A percentile compares a stretch with the other conserved stretches of the same genome.
Evolutionary conservation across 2,888 invertebrate genomes (phyloP).

Genomic region (Cheilosia vulpina): DNA sequence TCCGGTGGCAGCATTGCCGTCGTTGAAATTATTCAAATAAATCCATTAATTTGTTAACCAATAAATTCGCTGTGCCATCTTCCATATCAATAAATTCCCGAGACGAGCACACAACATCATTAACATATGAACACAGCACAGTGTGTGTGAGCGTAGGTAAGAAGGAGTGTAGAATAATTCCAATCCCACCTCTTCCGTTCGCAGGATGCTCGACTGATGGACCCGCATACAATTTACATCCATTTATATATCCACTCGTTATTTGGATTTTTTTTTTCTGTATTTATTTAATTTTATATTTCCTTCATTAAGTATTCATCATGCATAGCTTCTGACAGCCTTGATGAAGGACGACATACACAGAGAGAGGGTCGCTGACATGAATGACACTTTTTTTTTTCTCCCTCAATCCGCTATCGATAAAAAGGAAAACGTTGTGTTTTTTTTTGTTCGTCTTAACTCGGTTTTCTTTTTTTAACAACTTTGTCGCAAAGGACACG

Average conservation of each 20-base stretch:
- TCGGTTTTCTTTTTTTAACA: neutral
- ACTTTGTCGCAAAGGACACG: conserved; percentile 2
- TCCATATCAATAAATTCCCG: conserved; percentile 47
- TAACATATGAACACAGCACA: conserved; percentile 51
- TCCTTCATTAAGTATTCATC: conserved; percentile 62
- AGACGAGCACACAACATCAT: conserved; percentile 43
- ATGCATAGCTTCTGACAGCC: conserved; percentile 59
- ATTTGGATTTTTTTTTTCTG: conserved; percentile 26
- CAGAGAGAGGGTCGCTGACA: conserved; percentile 1
- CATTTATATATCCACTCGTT: conserved; percentile 55
- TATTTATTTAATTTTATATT: conserved; percentile 44
- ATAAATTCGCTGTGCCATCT: conserved; percentile 53
- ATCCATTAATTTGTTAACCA: conserved; percentile 72
- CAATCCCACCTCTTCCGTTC: conserved; percentile 11
- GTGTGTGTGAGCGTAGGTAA: neutral
- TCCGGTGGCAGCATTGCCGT: conserved; percentile 17
- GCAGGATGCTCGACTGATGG: conserved; percentile 42
- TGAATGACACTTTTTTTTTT: conserved; percentile 32
- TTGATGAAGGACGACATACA: conserved; percentile 57
- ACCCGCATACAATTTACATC: conserved; percentile 57
- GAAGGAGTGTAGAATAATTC: conserved; percentile 19
- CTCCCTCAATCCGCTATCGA: conserved; percentile 22
- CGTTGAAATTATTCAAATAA: conserved; percentile 50
- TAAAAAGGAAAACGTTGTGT: conserved; percentile 9
- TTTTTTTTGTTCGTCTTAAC: neutral